Evolutionary conservation across 2,113 vertebrate species (phyloP), one percentile per base, ranked within the genome.

Genomic region (Stomatorhinus ivindoensis): DNA sequence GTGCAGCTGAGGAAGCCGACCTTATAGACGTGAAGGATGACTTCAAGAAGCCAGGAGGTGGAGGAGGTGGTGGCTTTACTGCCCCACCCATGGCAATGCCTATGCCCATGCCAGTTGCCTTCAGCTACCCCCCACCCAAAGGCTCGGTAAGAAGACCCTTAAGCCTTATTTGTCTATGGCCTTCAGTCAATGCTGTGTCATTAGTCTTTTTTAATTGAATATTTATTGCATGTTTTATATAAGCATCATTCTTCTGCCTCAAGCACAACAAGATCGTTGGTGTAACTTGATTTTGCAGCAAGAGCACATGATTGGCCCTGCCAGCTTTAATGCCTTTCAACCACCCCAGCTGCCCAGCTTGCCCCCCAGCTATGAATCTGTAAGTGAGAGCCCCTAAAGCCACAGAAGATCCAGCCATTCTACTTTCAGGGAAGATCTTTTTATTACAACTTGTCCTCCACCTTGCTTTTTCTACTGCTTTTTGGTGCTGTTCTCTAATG

Each of bases 21-120:
- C 96, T 99, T 82, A 98, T 98, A 87, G 97, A 99, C 19, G 97
- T 99, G 91, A 94, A 97, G 91, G 95, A 95, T 82, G 97, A 99
- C 91, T 96, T 95, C 92, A 99, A 97, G 95, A 97, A 96, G 93
- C 95, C 89, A 19, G 96, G 98, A 87, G 95, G 97, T 44, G 95
- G 97, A 11, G 88, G 88, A 44, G 88, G 88, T 0, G 95, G 97
- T 1, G 97, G 97, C 76, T 97, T 97, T 90, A 94, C 92, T 87
- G 96, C 94, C 46, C 95, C 94, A 21, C 95, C 96, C 86, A 96
- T 95, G 89, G 89, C 94, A 47, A 92, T 96, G 95, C 8, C 95
- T 0, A 92, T 96, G 95, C 94, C 95, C 19, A 97, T 97, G 96
- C 96, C 95, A 0, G 96, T 97, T 88, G 94, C 97, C n/a, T 97